phyloP scores from a whole-genome alignment of 2,888 invertebrate species.

The Eustalomyia histrio region DNA sequence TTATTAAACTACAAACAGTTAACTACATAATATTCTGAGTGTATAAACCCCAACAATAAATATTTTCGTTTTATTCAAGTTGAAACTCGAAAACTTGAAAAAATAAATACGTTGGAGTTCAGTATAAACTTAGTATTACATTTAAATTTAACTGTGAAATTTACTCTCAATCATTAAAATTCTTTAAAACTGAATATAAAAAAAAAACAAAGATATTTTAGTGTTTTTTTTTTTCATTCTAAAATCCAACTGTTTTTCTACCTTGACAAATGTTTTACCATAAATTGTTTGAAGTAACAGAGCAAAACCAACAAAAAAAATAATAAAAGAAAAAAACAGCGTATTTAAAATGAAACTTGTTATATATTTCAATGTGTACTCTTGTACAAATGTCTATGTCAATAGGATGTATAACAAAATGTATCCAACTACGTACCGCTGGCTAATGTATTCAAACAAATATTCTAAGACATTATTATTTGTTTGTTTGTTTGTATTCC shows the following conservation, averaged over 20 bases:
- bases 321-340: neutral
- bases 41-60: too few relatives aligned
- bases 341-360: conserved; percentile 37
- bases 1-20: too few relatives aligned
- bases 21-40: too few relatives aligned
- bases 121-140: too few relatives aligned
- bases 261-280: conserved; percentile 62
- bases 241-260: conserved; percentile 59
- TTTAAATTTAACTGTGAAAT: neutral
- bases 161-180: neutral
- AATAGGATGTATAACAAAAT: conserved; percentile 55
- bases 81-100: too few relatives aligned
- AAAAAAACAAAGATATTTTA: neutral
- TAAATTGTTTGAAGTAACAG: conserved; percentile 39
- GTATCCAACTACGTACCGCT: neutral
- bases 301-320: conserved; percentile 7
- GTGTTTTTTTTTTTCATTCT: neutral
- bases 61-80: too few relatives aligned
- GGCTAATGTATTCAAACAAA: conserved; percentile 22
- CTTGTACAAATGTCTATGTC: conserved; percentile 57
- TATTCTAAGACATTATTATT: conserved; percentile 47
- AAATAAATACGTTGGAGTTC: too few relatives aligned
- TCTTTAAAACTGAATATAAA: neutral
- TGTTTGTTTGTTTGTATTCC: too few relatives aligned
- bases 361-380: conserved; percentile 40